phyloP scores from a whole-genome alignment of 2,888 invertebrate genomes.

The Actias luna region DNA sequence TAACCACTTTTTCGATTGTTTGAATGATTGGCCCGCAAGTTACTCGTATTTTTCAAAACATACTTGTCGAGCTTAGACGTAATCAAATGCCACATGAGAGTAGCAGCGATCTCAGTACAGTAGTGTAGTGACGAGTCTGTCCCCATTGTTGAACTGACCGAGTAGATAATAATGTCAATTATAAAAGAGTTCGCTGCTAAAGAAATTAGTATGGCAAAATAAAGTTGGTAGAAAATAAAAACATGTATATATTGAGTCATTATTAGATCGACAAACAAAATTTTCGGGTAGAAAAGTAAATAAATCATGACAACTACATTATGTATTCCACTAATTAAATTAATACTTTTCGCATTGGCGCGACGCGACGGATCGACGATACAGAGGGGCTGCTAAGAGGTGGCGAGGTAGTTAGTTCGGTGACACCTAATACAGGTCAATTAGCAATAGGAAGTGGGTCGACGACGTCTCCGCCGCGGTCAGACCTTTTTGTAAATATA shows the following conservation, averaged over 20 bases:
- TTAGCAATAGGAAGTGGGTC: slow-evolving; percentile 53
- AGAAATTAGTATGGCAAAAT: too few species aligned
- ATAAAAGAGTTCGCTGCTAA: too few species aligned
- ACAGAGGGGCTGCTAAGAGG: slow-evolving; percentile 39
- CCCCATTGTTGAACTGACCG: too few species aligned
- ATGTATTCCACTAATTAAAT: slow-evolving; percentile 32
- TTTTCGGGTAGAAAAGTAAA: slow-evolving; percentile 3
- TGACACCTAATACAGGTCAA: slow-evolving; percentile 57
- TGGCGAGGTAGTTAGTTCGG: slow-evolving; percentile 32
- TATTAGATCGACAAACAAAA: not conserved
- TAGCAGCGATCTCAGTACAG: too few species aligned
- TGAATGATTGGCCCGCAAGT: too few species aligned
- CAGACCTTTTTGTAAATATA: slow-evolving; percentile 14
- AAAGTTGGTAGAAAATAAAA: not conserved
- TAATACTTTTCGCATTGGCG: slow-evolving; percentile 39
- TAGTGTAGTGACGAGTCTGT: too few species aligned
- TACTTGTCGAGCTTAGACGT: too few species aligned
- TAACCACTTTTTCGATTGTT: too few species aligned
- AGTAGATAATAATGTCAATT: too few species aligned
- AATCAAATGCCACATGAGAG: too few species aligned
- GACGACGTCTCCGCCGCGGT: slow-evolving; percentile 11
- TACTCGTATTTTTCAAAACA: too few species aligned
- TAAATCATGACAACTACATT: slow-evolving; percentile 19
- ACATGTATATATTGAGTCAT: not conserved
- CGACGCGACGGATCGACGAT: slow-evolving; percentile 29